Evolutionary conservation across 2,797 vertebrate species (phyloP), one percentile per base, ranked within the genome.

Genomic region (Scomberomorus guttatus): DNA sequence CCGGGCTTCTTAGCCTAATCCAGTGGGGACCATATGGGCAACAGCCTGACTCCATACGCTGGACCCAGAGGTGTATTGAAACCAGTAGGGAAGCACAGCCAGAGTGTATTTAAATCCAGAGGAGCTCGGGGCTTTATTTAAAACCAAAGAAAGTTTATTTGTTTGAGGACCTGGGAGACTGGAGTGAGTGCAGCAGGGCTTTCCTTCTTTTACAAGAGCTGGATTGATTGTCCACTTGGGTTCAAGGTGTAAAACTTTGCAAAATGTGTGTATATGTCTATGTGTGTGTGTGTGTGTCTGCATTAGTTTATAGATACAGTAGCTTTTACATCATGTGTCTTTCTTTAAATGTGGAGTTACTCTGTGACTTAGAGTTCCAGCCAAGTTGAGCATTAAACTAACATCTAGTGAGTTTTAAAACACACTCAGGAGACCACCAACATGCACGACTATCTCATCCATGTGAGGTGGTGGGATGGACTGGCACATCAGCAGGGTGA

Each of bases 1-100:
- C 80, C 65, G 66, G 67, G 68, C 87, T 89, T 90, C 85, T 89
- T 87, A 90, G 88, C 72, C 87, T 91, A 93, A 92, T 90, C 91
- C 89, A 89, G 83, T 29, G 75, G 90, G 93, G 85, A 90, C 87
- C 93, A 93, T 95, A 94, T 94, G 94, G 92, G 92, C 89, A 81
- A 82, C 88, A 85, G 92, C 91, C 86, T 58, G 76, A 67, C 88
- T 93, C 71, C 77, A 57, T 90, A 79, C 77, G 12, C 83, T 51
- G 87, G 83, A 90, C 82, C 84, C 88, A 87, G 84, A 92, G 89
- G 88, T 91, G 81, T 64, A 83, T 79, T 84, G 79, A 91, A 89
- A 84, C 60, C 74, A 48, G 60, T 17, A 56, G 89, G 83, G 85
- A 86, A 81, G 82, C 80, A 67, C 74, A 83, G 75, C 50, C 72